A percentile compares a stretch with the other conserved stretches of the same genome.
phyloP scores from a whole-genome alignment of 92 coral and sea anemone species.

The Galaxea fascicularis region DNA sequence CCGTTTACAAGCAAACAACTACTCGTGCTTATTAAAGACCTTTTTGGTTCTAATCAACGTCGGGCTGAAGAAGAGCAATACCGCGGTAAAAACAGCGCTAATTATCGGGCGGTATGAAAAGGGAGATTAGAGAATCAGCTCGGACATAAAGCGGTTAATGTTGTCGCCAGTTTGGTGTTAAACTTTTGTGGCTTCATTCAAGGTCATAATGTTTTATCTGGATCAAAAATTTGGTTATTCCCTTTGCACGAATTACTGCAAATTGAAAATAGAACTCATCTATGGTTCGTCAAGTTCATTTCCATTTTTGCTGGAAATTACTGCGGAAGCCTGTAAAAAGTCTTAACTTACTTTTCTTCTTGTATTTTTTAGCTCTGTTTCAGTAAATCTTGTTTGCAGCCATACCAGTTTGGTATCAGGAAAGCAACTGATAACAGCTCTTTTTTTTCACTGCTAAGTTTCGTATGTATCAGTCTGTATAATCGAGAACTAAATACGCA shows the following conservation, averaged over 20 bases:
- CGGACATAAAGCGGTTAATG: slow-evolving; percentile 18
- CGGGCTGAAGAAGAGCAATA: slow-evolving; percentile 48
- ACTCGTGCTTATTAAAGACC: slow-evolving; percentile 25
- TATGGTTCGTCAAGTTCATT: not conserved
- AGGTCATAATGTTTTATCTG: slow-evolving; percentile 5
- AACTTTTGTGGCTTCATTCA: slow-evolving; percentile 4
- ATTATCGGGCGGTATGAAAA: not conserved
- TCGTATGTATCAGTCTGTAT: not conserved
- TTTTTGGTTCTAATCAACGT: slow-evolving; percentile 21
- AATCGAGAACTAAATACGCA: not conserved
- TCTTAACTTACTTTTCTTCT: not conserved
- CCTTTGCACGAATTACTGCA: not conserved
- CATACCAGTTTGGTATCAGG: not conserved
- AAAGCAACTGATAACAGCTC: not conserved
- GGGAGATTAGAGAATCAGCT: slow-evolving; percentile 22
- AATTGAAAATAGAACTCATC: not conserved
- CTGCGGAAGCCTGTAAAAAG: too few relatives aligned
- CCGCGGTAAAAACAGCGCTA: not conserved
- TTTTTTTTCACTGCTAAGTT: not conserved
- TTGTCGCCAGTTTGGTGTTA: not conserved
- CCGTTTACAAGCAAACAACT: slow-evolving; percentile 44
- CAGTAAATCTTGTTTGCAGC: not conserved
- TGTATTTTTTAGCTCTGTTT: not conserved
- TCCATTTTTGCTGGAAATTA: too few relatives aligned
- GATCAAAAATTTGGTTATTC: not conserved